phyloP scores from a whole-genome alignment of 2,888 invertebrate species.

The Oxytorus armatus region DNA sequence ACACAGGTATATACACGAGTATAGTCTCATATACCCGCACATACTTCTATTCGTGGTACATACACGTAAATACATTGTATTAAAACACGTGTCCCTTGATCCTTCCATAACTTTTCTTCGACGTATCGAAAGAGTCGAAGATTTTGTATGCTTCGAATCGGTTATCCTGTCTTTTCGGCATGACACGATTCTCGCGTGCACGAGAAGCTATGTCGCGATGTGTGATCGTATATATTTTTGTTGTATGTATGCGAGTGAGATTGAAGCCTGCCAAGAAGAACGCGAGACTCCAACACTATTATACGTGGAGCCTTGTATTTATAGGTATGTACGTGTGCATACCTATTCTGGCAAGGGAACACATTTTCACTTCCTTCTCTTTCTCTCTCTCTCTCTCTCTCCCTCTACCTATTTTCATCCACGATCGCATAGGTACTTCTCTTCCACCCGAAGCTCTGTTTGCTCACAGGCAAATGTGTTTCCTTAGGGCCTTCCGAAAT shows the following conservation, averaged over 20 bases:
- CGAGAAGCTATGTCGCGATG: too few relatives aligned
- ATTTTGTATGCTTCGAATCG: slow-evolving; percentile 2
- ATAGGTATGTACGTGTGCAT: neutral
- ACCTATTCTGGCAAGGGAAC: slow-evolving; percentile 33
- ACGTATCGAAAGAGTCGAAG: slow-evolving; percentile 6
- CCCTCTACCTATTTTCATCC: slow-evolving; percentile 44
- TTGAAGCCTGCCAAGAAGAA: slow-evolving; percentile 70
- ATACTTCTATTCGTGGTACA: neutral
- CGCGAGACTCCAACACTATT: slow-evolving; percentile 44
- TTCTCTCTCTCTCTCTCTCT: slow-evolving; percentile 17
- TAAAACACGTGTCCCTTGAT: slow-evolving; percentile 48
- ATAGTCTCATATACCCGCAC: neutral
- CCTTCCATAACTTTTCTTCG: slow-evolving; percentile 56
- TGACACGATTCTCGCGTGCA: too few relatives aligned
- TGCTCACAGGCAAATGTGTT: slow-evolving; percentile 83
- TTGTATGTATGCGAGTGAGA: too few relatives aligned
- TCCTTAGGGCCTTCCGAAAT: slow-evolving; percentile 82
- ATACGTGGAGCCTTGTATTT: slow-evolving; percentile 3
- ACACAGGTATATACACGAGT: neutral
- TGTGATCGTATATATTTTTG: too few relatives aligned
- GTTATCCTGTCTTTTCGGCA: slow-evolving; percentile 2
- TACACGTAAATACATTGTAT: slow-evolving; percentile 16
- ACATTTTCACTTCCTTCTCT: slow-evolving; percentile 39
- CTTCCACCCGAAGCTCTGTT: slow-evolving; percentile 72
- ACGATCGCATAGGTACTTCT: slow-evolving; percentile 37